Percentiles rank a stretch among this genome's conserved stretches.
Evolutionary conservation across 2,888 invertebrate species (phyloP).

Genomic region (Melanotus villosus): DNA sequence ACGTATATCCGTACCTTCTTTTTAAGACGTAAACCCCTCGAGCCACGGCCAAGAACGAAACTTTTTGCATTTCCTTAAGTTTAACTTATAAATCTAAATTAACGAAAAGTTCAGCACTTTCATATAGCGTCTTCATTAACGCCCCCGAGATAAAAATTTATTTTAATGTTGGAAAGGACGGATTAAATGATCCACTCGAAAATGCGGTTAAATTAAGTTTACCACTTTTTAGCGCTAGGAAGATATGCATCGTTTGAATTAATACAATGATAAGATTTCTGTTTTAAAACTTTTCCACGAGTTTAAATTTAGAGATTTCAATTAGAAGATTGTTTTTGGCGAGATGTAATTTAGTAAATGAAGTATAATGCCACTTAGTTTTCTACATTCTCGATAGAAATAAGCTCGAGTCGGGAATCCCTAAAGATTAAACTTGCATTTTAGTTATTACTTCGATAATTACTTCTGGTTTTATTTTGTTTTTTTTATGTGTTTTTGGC

Average conservation of each 20-base stretch:
- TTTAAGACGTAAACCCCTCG: constrained; percentile 7
- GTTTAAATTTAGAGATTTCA: constrained; percentile 36
- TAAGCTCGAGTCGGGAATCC: too few relatives aligned
- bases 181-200: constrained; percentile 47
- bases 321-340: constrained; percentile 27
- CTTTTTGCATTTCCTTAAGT: constrained; percentile 41
- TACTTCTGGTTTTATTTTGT: too few relatives aligned
- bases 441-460: too few relatives aligned
- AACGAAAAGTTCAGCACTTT: constrained; percentile 46
- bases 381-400: neutral
- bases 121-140: constrained; percentile 45
- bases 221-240: constrained; percentile 33
- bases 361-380: constrained; percentile 12
- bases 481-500: too few relatives aligned
- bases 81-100: constrained; percentile 47
- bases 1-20: constrained; percentile 10
- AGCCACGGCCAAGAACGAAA: constrained; percentile 4
- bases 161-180: constrained; percentile 45
- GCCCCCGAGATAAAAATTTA: constrained; percentile 48
- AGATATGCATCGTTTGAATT: constrained; percentile 42
- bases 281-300: constrained; percentile 38
- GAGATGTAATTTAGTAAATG: constrained; percentile 18
- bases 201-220: constrained; percentile 48
- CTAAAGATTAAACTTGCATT: too few relatives aligned
- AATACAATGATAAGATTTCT: constrained; percentile 44